Conservation (phyloP, 2,113 vertebrate genomes). For the Ceyx cyanopectus region DNA sequence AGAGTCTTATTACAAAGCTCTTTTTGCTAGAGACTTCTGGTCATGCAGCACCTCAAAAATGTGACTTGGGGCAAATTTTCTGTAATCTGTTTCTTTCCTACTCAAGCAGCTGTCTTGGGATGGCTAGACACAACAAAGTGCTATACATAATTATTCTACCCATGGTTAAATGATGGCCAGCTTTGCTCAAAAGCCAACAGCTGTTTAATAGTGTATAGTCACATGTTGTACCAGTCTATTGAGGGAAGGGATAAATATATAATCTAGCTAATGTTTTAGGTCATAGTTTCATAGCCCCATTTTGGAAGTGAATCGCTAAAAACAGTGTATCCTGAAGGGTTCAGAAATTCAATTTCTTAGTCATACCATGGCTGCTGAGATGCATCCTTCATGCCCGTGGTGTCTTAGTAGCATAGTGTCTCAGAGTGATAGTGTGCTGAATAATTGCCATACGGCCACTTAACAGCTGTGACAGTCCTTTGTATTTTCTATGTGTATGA, state of each 20-base stretch:
- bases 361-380: not conserved
- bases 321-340: not conserved
- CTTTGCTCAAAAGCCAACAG: slow-evolving; percentile 43
- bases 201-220: not conserved
- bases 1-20: not conserved
- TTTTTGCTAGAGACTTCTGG: not conserved
- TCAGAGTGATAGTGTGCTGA: not conserved
- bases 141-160: slow-evolving; percentile 35
- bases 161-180: not conserved
- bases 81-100: not conserved
- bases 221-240: not conserved
- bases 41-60: not conserved
- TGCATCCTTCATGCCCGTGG: not conserved
- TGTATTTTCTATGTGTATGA: not conserved
- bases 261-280: not conserved
- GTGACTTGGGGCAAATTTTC: not conserved
- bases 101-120: not conserved
- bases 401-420: not conserved
- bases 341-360: not conserved
- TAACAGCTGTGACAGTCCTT: not conserved
- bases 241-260: slow-evolving; percentile 9
- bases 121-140: not conserved
- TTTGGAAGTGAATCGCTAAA: not conserved
- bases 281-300: not conserved
- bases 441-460: not conserved